Evolutionary conservation across 1,140 invertebrate species (phyloP), one percentile per base, ranked within the genome.

Genomic region (Hormaphis cornu): DNA sequence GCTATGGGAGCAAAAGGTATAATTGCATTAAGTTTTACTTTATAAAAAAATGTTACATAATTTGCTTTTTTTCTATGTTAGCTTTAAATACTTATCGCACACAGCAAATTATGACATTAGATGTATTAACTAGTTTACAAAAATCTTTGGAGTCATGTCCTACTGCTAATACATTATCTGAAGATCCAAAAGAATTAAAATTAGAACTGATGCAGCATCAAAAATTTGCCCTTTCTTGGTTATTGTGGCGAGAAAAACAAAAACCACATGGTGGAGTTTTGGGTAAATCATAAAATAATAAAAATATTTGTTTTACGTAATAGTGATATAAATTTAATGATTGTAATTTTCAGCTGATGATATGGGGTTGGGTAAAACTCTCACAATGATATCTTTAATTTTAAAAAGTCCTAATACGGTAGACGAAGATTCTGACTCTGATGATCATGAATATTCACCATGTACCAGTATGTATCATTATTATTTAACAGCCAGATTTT

Each of bases 331-430:
- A 42, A n/a, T n/a, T 42, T 42, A n/a, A 50, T 63, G 44, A 72
- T 72, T 69, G 58, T 75, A 74, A 72, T 40, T 77, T 76, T 70
- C 74, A 85, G 93, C 93, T 59, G 94, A 97, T 81, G 94, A 97
- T 76, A 97, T 97, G 94, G 95, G 95, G 30, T 78, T 93, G 1
- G 92, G 91, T 0, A 97, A 97, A 79, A 97, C 95, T 0, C 77
- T 97, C 6, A 93, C 90, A 0, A 93, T 95, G 87, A 92, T 98
- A 71, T 85, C 93, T 0, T 77, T 95, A 4, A 82, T 91, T 3
- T 74, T 89, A 1, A 79, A 80, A 59, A 74, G 75, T 12, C 76
- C 77, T 63, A 73, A 73, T 74, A 72, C 71, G 63, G 74, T 76
- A 70, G 70, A 50, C 3, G 77, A 78, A 18, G 18, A 66, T 37